These are phyloP conservation scores for Calephelis perditalis DNA, from an alignment of 2,888 invertebrate genomes.

Conservation along the genomic window DNA sequence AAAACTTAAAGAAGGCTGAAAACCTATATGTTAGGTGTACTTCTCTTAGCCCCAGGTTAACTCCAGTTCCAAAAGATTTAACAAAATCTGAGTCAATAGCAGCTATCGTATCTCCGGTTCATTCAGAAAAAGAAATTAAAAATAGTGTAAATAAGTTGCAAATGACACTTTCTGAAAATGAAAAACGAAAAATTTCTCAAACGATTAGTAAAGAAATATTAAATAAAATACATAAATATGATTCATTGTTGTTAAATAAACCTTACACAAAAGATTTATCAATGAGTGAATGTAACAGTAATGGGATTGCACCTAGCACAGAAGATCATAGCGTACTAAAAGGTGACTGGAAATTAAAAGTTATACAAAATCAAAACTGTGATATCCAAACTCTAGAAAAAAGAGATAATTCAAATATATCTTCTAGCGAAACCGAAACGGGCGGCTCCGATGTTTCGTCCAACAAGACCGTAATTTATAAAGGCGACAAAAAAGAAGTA, in stretches of 20 bases:
- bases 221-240: constrained; percentile 67
- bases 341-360: neutral
- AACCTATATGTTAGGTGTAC: constrained; percentile 78
- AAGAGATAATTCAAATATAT: constrained; percentile 46
- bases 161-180: constrained; percentile 80
- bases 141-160: constrained; percentile 70
- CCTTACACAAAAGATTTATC: neutral
- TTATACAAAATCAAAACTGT: neutral
- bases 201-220: constrained; percentile 85
- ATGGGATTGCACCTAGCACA: constrained; percentile 9
- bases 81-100: constrained; percentile 78
- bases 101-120: constrained; percentile 64
- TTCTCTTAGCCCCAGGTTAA: constrained; percentile 66
- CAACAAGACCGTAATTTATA: constrained; percentile 80
- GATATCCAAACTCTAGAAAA: constrained; percentile 70
- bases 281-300: constrained; percentile 19
- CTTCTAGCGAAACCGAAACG: constrained; percentile 83
- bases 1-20: constrained; percentile 45
- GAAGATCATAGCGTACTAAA: constrained; percentile 12
- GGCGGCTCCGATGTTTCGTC: constrained; percentile 85
- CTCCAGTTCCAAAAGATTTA: constrained; percentile 52
- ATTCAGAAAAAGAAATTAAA: constrained; percentile 65
- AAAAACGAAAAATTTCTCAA: constrained; percentile 85
- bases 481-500: constrained; percentile 80
- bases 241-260: constrained; percentile 15